Evolutionary conservation across 1,140 invertebrate species (phyloP).

Genomic region (Procambarus virginalis): DNA sequence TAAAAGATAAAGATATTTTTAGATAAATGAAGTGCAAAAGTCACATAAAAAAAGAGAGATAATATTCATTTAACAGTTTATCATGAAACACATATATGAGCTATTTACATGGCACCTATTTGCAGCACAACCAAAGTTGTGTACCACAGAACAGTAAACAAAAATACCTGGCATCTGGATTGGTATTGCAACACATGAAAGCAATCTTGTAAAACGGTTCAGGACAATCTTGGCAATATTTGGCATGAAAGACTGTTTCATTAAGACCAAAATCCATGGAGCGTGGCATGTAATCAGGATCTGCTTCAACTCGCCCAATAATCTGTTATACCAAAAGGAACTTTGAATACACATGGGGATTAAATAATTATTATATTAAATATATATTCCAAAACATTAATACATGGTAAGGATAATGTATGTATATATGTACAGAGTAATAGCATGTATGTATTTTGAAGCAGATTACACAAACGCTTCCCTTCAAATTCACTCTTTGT

Average conservation of each 20-base stretch:
- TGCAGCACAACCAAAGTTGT: too few species aligned
- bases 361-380: not conserved
- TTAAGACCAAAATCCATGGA: slow-evolving; percentile 94
- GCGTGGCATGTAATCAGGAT: slow-evolving; percentile 91
- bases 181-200: slow-evolving; percentile 90
- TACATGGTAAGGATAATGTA: too few species aligned
- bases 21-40: not conserved
- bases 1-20: not conserved
- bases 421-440: too few species aligned
- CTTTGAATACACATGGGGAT: not conserved
- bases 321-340: slow-evolving; percentile 78
- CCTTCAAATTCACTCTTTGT: too few species aligned
- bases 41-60: too few species aligned
- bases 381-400: too few species aligned
- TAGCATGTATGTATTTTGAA: too few species aligned
- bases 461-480: too few species aligned
- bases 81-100: too few species aligned
- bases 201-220: slow-evolving; percentile 91
- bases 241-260: slow-evolving; percentile 88
- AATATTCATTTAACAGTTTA: too few species aligned
- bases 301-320: slow-evolving; percentile 92
- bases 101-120: too few species aligned
- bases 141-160: too few species aligned
- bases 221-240: slow-evolving; percentile 91
- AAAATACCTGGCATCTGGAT: slow-evolving; percentile 85